Base-by-base conservation (phyloP, 2,888 invertebrate species). In the Gymnoscelis rufifasciata region DNA sequence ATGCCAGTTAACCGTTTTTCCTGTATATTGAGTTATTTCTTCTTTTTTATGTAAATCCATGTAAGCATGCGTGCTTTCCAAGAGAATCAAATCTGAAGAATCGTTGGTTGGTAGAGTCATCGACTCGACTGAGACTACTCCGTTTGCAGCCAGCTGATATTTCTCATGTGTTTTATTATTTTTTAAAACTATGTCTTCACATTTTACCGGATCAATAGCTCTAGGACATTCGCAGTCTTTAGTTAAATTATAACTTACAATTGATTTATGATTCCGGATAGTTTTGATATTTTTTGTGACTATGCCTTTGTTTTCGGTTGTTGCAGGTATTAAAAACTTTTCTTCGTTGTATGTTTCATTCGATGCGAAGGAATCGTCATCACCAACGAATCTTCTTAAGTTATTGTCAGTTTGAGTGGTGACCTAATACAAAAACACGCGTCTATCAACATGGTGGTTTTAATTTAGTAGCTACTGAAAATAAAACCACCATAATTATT, bases 401-500 rank as follows among this genome's bases (percentile, higher is more conserved):
- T 7, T 47, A 37, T 31, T 27, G 37, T 44, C 7, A 27, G 23
- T 50, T 19, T 56, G 54, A 53, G 38, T 38, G 15, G 43, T 54
- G 7, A 68, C 72, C 74, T 74, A 65, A 58, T 63, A 55, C 44
- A 53, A 62, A 67, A 66, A 52, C 28, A 39, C 41, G n/a, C 8
- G 12, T 35, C 8, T 19, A 19, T 19, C 19, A 3, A 57, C 63
- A 72, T 69, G 68, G 69, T 71, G 70, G 72, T 69, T 33, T 62
- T 51, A 6, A 39, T 56, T 55, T 40, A 19, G 46, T 51, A 57
- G 44, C 39, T 43, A 46, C 13, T 23, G 38, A 44, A 66, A 77
- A 71, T 74, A 63, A 78, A 74, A 74, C 73, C 71, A 75, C 68
- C 70, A 69, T 66, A 66, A 30, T 53, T 15, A 7, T 33, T 53